These are phyloP conservation scores for Chrysoperla carnea DNA, from an alignment of 1,140 invertebrate genomes.

Conservation along the genomic window DNA sequence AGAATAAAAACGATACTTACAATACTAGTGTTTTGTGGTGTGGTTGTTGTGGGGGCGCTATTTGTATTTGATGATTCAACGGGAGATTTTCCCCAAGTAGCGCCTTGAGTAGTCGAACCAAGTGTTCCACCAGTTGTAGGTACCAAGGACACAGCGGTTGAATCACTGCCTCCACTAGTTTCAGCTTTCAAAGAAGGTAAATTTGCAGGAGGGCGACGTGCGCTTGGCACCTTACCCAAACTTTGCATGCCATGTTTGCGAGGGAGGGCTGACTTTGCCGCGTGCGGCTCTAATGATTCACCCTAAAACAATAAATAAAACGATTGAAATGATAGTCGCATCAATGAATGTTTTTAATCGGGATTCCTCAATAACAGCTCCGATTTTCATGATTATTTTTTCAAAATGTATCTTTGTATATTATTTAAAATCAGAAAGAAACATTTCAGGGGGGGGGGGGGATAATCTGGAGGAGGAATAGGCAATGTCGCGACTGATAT, in stretches of 20 bases:
- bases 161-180: slow-evolving; percentile 21
- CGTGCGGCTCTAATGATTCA: slow-evolving; percentile 71
- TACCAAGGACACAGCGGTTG: slow-evolving; percentile 18
- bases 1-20: no score
- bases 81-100: slow-evolving; percentile 23
- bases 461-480: no score
- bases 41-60: background rate
- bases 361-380: background rate
- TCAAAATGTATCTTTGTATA: slow-evolving; percentile 2
- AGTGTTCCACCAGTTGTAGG: slow-evolving; percentile 11
- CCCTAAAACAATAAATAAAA: slow-evolving; percentile 35
- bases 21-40: no score
- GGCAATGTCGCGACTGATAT: no score
- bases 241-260: slow-evolving; percentile 98
- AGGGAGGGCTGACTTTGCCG: slow-evolving; percentile 70
- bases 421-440: background rate
- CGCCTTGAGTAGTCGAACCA: slow-evolving; percentile 7
- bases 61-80: background rate
- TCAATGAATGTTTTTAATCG: no score
- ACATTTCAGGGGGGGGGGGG: background rate
- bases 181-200: slow-evolving; percentile 95
- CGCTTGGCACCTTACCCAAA: slow-evolving; percentile 91
- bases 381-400: no score
- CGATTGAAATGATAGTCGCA: background rate
- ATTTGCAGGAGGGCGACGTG: slow-evolving; percentile 89